Percentiles rank a stretch among this genome's conserved stretches.
Evolutionary conservation across 2,888 invertebrate genomes (phyloP).

Genomic region (Ectemnius continuus): DNA sequence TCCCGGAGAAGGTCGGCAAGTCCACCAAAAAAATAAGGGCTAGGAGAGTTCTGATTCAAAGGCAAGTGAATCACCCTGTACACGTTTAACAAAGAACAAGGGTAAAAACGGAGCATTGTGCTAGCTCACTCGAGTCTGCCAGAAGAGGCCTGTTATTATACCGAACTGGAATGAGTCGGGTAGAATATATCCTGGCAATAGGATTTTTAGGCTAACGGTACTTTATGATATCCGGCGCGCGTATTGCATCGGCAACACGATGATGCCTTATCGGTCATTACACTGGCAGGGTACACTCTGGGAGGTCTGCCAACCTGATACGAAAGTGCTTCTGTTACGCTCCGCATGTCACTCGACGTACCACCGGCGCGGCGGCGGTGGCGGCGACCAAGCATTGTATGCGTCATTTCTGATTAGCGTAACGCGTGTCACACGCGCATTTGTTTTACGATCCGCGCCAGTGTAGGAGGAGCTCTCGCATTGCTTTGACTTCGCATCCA

Average conservation of each 20-base stretch:
- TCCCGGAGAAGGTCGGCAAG: too few relatives aligned
- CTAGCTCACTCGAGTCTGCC: conserved; percentile 16
- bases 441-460: conserved; percentile 16
- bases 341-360: conserved; percentile 27
- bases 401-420: conserved; percentile 14
- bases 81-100: neutral
- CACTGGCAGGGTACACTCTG: conserved; percentile 31
- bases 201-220: conserved; percentile 39
- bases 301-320: conserved; percentile 50
- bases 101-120: conserved; percentile 33
- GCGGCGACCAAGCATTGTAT: conserved; percentile 41
- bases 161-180: conserved; percentile 9
- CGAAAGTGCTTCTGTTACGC: conserved; percentile 33
- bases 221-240: conserved; percentile 51
- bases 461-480: too few relatives aligned
- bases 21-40: too few relatives aligned
- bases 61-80: too few relatives aligned
- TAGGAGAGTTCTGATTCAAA: too few relatives aligned
- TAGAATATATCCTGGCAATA: conserved; percentile 39
- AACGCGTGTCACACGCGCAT: conserved; percentile 15
- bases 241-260: conserved; percentile 33
- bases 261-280: conserved; percentile 53
- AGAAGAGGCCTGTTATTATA: conserved; percentile 35
- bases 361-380: too few relatives aligned
- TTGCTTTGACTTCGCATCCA: too few relatives aligned